Evolutionary conservation across 1,140 invertebrate genomes (phyloP), one percentile per base, ranked within the genome.

Genomic region (Bombus waltoni): DNA sequence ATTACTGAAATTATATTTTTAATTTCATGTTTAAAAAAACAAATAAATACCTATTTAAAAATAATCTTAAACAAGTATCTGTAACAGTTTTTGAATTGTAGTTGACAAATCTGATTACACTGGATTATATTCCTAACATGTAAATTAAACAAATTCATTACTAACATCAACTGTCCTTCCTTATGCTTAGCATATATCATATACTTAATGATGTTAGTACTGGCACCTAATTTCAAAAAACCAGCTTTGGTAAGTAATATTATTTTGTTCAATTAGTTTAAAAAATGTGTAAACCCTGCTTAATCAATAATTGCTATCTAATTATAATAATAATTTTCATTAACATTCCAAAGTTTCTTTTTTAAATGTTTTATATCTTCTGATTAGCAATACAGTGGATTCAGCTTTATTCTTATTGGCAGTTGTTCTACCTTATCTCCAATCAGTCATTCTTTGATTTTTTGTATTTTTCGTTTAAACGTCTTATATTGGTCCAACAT

Each of bases 401-500:
- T 83, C 76, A 65, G 25, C 38, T 81, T 87, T 83, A 87, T 44
- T 75, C 62, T 87, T 82, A 80, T 81, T 92, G 90, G 91, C 91
- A 92, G 91, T 93, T 90, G 84, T 86, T 84, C 85, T 88, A 88
- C 75, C 86, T 92, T 59, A 79, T 89, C 81, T 88, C 89, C 90
- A 91, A 93, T 92, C 92, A 91, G 90, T 92, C 90, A 74, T 89
- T 77, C 85, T 78, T 87, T 86, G 47, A 91, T 90, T 75, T 66
- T 73, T 71, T 81, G 18, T 78, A 42, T 81, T 73, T 73, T 80
- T 72, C 25, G 0, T 90, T 84, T 88, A 88, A 83, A 91, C 79
- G 87, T 74, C 77, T 85, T 72, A 59, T 85, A 91, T 93, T 93
- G 92, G 92, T 93, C 92, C 91, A 84, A 91, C 88, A 91, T 90